A percentile compares a stretch with the other conserved stretches of the same genome.
Conservation (phyloP, 2,113 vertebrate species). For the Saguinus imperator region DNA sequence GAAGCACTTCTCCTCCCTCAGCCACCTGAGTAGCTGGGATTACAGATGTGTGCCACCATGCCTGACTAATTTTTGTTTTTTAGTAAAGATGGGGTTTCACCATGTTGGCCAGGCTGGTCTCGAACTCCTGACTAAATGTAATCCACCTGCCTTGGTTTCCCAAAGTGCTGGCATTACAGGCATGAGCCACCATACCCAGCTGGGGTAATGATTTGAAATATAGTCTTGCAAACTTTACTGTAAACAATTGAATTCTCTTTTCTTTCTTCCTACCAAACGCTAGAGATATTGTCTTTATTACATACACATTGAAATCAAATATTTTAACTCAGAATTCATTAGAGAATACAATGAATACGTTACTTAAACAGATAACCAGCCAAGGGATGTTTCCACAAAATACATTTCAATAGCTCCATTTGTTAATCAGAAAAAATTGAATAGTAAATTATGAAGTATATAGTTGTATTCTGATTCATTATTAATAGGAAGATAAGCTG, state of each 20-base stretch:
- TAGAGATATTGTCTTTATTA: slow-evolving; percentile 42
- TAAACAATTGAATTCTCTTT: not conserved
- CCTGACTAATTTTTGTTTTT: too few species aligned
- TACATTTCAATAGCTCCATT: not conserved
- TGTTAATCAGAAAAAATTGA: slow-evolving; percentile 23
- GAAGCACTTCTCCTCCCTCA: too few species aligned
- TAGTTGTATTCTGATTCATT: slow-evolving; percentile 26
- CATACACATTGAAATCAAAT: not conserved
- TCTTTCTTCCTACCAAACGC: not conserved
- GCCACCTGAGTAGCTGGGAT: too few species aligned
- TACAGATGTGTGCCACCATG: too few species aligned
- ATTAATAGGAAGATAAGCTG: not conserved
- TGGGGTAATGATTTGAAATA: not conserved
- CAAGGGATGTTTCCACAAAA: not conserved
- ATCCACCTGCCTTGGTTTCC: too few species aligned
- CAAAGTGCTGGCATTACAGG: too few species aligned
- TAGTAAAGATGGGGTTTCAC: too few species aligned
- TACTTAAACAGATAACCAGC: not conserved
- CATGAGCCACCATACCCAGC: too few species aligned
- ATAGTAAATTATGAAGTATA: not conserved
- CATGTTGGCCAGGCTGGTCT: too few species aligned
- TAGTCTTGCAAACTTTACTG: not conserved
- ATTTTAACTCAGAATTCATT: not conserved
- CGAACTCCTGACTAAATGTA: too few species aligned
- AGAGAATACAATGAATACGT: not conserved